Conservation (phyloP, 2,888 invertebrate genomes). For the Enoplolaimus lenunculus region DNA sequence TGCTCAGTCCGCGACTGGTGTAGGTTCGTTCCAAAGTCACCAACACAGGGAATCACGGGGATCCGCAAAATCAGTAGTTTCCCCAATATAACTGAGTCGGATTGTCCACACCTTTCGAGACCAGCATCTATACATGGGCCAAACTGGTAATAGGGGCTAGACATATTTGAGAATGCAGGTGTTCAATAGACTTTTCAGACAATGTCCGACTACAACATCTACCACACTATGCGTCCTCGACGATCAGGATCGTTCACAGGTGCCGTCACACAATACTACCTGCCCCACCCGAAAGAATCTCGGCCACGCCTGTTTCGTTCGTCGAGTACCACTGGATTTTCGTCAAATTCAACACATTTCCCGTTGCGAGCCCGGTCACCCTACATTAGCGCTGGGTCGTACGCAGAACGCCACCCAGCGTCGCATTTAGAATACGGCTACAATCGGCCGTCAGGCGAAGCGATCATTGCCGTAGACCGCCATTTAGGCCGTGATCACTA, state of each 20-base stretch:
- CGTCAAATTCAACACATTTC: neutral
- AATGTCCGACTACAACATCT: conserved; percentile 1
- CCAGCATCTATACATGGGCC: no score
- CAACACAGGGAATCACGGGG: no score
- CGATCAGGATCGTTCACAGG: neutral
- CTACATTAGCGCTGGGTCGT: neutral
- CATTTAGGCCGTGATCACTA: neutral
- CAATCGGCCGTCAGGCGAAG: neutral
- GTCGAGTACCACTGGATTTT: neutral
- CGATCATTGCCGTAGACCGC: neutral
- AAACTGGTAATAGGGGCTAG: no score
- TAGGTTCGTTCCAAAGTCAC: no score
- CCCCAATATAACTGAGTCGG: no score
- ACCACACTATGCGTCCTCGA: neutral
- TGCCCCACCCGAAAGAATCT: neutral
- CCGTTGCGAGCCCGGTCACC: neutral
- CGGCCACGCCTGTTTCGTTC: neutral
- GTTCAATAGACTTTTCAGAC: no score
- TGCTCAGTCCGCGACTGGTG: no score
- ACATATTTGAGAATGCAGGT: no score
- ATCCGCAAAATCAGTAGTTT: no score
- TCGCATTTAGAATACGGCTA: neutral
- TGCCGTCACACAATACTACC: neutral
- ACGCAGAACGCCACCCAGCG: neutral
- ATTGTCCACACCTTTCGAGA: no score